Base-by-base conservation (phyloP, 2,113 vertebrate genomes). In the Corvus cornix region DNA sequence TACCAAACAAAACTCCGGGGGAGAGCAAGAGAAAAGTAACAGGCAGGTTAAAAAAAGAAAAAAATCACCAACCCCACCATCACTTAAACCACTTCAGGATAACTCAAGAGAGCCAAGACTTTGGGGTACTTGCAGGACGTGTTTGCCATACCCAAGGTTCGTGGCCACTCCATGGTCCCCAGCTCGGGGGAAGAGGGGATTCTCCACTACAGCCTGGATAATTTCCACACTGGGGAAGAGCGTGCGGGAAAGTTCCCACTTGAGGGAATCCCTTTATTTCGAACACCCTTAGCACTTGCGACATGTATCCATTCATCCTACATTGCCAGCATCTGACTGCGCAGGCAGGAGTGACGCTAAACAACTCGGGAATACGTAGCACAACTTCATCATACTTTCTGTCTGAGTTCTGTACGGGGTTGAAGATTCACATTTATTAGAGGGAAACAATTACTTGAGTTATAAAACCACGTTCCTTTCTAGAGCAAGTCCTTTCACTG, bases 241-340 rank as follows among this genome's bases (percentile, higher is more conserved):
- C 0, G 0, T 1, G 0, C 31, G 33, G 28, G 8, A 49, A 78
- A 67, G 8, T 14, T 67, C n/a, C 26, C 37, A 33, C 27, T 66
- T 1, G 5, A 63, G 20, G 20, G 18, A 84, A 79, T 39, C 6
- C 12, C 28, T 37, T 39, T 59, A 39, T 56, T 74, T 39, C 23
- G 13, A 64, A 19, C 21, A 68, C 28, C 21, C 26, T 81, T 53
- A 39, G n/a, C 12, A 2, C n/a, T 52, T 37, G 31, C 0, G 1
- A 30, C 15, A 2, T 6, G 12, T 15, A 17, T 43, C 5, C 2
- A 19, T 49, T 85, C 70, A 10, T 28, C 27, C 31, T 55, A 8
- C 2, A 0, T 41, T 33, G 26, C 28, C 31, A 30, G 28, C 35
- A 8, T 11, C 68, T 23, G 49, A 46, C 44, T 56, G 30, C 37